Percentiles rank a stretch among this genome's conserved stretches.
These are phyloP conservation scores for Camponotus floridanus DNA, from an alignment of 1,140 invertebrate genomes.

Conservation along the genomic window DNA sequence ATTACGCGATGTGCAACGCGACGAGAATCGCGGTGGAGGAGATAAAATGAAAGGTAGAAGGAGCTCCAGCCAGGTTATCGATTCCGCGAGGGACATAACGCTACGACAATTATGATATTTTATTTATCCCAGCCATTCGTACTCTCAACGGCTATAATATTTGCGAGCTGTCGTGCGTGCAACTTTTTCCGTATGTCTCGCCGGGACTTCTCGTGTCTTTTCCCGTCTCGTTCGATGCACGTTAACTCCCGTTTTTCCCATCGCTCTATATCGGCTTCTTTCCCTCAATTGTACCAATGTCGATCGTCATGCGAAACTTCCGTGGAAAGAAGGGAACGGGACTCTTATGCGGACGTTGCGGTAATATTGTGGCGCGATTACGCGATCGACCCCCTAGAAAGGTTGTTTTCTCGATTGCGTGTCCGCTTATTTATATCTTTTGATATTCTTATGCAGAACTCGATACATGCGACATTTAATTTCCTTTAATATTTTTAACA, in stretches of 20 bases:
- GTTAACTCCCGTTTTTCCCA: background rate
- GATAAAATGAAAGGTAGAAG: conserved; percentile 36
- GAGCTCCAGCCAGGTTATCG: conserved; percentile 57
- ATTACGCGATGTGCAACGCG: background rate
- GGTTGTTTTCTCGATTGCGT: conserved; percentile 15
- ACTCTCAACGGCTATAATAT: conserved; percentile 55
- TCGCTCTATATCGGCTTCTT: conserved; percentile 1
- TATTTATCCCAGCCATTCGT: conserved; percentile 68
- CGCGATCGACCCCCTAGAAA: conserved; percentile 10
- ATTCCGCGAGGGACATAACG: conserved; percentile 59
- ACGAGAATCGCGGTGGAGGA: background rate
- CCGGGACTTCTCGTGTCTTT: conserved; percentile 12
- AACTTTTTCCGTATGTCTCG: background rate
- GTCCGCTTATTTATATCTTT: background rate
- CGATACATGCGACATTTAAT: conserved; percentile 12
- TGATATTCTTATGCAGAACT: background rate
- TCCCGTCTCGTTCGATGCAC: conserved; percentile 22
- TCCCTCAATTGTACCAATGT: conserved; percentile 32
- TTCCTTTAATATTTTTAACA: background rate
- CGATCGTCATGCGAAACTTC: conserved; percentile 45
- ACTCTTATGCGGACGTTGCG: background rate
- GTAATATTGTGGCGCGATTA: conserved; percentile 38
- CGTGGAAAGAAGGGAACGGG: conserved; percentile 24
- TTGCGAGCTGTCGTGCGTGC: conserved; percentile 4
- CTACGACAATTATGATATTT: conserved; percentile 72